phyloP scores from a whole-genome alignment of 2,888 invertebrate genomes.

The Eutolmus rufibarbis region DNA sequence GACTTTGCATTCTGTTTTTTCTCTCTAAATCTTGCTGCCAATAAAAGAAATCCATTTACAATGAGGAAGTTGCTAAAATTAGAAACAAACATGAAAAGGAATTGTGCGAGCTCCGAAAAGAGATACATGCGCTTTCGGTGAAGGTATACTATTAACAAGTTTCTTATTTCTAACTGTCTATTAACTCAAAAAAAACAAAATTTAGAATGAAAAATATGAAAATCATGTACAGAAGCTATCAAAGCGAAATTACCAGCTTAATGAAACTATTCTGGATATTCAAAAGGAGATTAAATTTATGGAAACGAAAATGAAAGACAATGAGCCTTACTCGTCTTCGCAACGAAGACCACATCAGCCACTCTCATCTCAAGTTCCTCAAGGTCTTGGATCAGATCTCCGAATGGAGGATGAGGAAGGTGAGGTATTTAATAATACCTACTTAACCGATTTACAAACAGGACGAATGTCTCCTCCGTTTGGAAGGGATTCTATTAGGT shows the following conservation, averaged over 20 bases:
- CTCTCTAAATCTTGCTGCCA: background rate
- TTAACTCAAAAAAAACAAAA: background rate
- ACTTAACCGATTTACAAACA: constrained; percentile 72
- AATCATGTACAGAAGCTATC: constrained; percentile 58
- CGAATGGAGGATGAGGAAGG: constrained; percentile 87
- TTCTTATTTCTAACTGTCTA: background rate
- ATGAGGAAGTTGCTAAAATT: constrained; percentile 59
- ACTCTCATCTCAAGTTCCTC: background rate
- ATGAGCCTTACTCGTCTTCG: constrained; percentile 48
- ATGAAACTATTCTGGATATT: constrained; percentile 58
- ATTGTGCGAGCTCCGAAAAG: constrained; percentile 50
- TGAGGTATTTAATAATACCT: constrained; percentile 83
- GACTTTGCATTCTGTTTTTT: constrained; percentile 10
- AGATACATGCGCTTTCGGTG: constrained; percentile 51
- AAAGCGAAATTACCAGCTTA: constrained; percentile 57
- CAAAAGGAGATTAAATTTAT: constrained; percentile 59
- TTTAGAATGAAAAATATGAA: constrained; percentile 57
- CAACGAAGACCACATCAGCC: constrained; percentile 8
- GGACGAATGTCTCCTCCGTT: constrained; percentile 63
- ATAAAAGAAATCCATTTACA: constrained; percentile 58
- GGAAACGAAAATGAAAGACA: constrained; percentile 56
- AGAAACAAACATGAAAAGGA: constrained; percentile 60
- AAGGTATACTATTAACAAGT: constrained; percentile 34
- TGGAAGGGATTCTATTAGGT: constrained; percentile 54
- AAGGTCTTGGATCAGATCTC: constrained; percentile 59